phyloP scores from a whole-genome alignment of 2,113 vertebrate species.

The Nycticebus coucang region DNA sequence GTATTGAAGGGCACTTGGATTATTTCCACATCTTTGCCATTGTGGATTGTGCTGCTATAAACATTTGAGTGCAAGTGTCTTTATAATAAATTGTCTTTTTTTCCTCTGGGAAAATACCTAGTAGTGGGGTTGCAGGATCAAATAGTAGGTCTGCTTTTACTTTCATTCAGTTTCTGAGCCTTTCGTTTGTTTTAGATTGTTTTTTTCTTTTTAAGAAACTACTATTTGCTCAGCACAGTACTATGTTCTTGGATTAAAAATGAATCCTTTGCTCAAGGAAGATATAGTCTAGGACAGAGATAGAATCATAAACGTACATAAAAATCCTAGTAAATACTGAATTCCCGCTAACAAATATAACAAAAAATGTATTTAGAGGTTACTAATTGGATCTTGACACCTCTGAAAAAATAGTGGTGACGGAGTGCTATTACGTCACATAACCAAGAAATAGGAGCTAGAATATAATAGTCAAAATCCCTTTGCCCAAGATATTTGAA shows the following conservation, averaged over 20 bases:
- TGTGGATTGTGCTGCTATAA: too few relatives aligned
- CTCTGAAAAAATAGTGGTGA: background rate
- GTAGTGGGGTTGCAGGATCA: too few relatives aligned
- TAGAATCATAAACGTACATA: background rate
- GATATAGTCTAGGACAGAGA: background rate
- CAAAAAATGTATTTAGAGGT: background rate
- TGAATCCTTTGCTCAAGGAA: background rate
- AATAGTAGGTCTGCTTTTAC: too few relatives aligned
- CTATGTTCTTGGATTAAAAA: background rate
- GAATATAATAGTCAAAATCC: background rate
- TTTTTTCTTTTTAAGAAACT: background rate
- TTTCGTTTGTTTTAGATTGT: background rate
- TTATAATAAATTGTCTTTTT: too few relatives aligned
- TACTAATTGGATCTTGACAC: background rate
- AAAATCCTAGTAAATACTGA: background rate
- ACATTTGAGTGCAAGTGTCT: too few relatives aligned
- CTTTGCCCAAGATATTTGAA: constrained; percentile 42
- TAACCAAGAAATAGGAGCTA: background rate
- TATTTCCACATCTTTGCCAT: too few relatives aligned
- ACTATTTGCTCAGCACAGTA: background rate
- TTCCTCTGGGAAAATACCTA: too few relatives aligned
- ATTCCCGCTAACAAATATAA: constrained; percentile 19
- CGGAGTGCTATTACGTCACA: background rate
- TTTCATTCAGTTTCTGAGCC: background rate
- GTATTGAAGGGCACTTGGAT: too few relatives aligned